Base-by-base conservation (phyloP, 2,888 invertebrate species). In the Stenotaenia linearis region DNA sequence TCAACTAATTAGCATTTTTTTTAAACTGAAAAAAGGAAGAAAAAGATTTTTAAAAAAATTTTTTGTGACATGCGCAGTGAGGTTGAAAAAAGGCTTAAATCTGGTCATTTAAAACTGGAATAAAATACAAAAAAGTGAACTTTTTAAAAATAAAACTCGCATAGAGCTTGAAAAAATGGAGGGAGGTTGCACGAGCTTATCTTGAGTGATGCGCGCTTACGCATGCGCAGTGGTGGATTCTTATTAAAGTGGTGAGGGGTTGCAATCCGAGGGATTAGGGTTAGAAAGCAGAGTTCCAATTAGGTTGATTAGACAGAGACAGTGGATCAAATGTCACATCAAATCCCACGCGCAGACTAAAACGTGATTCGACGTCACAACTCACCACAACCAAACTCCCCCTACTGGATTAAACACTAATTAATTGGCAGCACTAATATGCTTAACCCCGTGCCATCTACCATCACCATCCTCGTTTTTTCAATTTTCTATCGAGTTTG, bases 141-240 rank as follows among this genome's bases (percentile, higher is more conserved):
- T n/a, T n/a, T n/a, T n/a, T n/a, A n/a, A n/a, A n/a, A n/a, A n/a
- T n/a, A n/a, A n/a, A n/a, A n/a, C n/a, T n/a, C n/a, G n/a, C n/a
- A n/a, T n/a, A n/a, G n/a, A n/a, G n/a, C n/a, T n/a, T n/a, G n/a
- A 56, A 56, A 56, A 56, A 56, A 56, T 9, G 21, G 2, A 40
- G 21, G 18, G 56, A 45, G 45, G 45, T 45, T 45, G 45, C 45
- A 45, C 45, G 45, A 56, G 56, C 56, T 56, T 56, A 56, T 56
- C 56, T 56, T 56, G 56, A 56, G 56, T 56, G 56, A 56, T 56
- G 56, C 56, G 56, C 56, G 56, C 56, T 56, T 56, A 56, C 56
- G 56, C 56, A 56, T 56, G 56, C 56, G 56, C 56, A 56, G 56
- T 56, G 56, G 56, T 56, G 56, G 56, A 56, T 56, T 56, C 56